Evolutionary conservation across 2,797 vertebrate genomes (phyloP), one percentile per base, ranked within the genome.

Genomic region (Sebastes melanostomus): DNA sequence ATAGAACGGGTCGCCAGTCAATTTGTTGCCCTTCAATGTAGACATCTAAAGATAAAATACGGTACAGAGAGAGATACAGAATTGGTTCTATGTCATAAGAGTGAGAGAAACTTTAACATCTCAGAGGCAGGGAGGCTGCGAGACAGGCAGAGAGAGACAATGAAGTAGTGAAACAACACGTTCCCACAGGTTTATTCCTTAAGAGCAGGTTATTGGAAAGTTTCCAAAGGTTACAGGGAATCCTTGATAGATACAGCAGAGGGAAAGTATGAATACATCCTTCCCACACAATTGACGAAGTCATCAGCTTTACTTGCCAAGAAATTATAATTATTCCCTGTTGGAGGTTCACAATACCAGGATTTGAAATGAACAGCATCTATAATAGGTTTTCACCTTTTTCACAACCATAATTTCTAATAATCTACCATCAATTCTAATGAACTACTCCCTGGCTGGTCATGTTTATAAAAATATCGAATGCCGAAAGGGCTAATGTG

Each of bases 201-300:
- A 30, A 73, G 60, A 84, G 76, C 50, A 69, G 59, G 27, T 60
- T 75, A 20, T 75, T 81, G 72, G 80, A 72, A 24, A 46, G 50
- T 72, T 77, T 80, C 58, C 74, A 86, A 65, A 76, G 63, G 42
- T 80, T 80, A 63, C n/a, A 74, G 61, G 66, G 74, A 65, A 82
- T 81, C 84, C 27, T 74, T 76, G 50, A 68, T 68, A 81, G 50
- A 65, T 46, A 14, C 20, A 62, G 46, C 32, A 14, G 36, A 65
- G 5, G 8, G 11, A 66, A 52, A 5, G 16, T 27, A 66, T 66
- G 42, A 75, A 81, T 67, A 29, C 62, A 42, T 72, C 6, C 3
- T 52, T 65, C 36, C 55, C 42, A 62, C 25, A 66, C 27, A 60
- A 32, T n/a, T 70, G 8, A 73, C 10, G 6, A 63, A 74, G 20